Evolutionary conservation across 2,888 invertebrate genomes (phyloP).

Genomic region (Agrenia bidenticulata): DNA sequence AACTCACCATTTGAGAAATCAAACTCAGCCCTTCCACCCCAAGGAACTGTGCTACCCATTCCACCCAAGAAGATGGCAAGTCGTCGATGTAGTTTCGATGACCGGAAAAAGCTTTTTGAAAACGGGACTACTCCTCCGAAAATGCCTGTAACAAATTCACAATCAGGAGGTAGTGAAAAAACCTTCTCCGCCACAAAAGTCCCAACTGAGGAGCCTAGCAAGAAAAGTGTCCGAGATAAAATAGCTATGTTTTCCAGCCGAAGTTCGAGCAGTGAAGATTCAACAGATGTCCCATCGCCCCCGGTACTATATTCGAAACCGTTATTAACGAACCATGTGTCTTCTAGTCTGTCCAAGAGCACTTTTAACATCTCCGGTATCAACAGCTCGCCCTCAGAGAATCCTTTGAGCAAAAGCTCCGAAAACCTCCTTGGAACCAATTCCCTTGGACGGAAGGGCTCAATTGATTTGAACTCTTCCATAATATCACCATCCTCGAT

Average conservation of each 20-base stretch:
- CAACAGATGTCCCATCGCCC: constrained; percentile 30
- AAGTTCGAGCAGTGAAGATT: constrained; percentile 41
- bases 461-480: constrained; percentile 7
- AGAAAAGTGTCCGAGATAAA: constrained; percentile 79
- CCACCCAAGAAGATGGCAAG: constrained; percentile 38
- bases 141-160: constrained; percentile 24
- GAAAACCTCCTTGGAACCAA: constrained; percentile 6
- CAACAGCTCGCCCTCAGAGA: constrained; percentile 28
- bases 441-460: constrained; percentile 2
- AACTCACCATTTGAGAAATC: constrained; percentile 28
- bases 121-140: neutral
- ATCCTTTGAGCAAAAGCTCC: constrained; percentile 36
- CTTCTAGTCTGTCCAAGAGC: constrained; percentile 31
- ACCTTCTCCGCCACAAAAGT: constrained; percentile 13
- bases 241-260: constrained; percentile 80
- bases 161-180: constrained; percentile 28
- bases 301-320: constrained; percentile 33
- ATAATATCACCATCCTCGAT: neutral
- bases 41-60: constrained; percentile 56
- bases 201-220: constrained; percentile 70
- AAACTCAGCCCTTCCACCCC: constrained; percentile 54
- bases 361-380: constrained; percentile 17
- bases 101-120: constrained; percentile 45
- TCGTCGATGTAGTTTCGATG: constrained; percentile 48
- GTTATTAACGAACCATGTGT: constrained; percentile 41